Evolutionary conservation across 2,113 vertebrate genomes (phyloP).

Genomic region (Platichthys flesus): DNA sequence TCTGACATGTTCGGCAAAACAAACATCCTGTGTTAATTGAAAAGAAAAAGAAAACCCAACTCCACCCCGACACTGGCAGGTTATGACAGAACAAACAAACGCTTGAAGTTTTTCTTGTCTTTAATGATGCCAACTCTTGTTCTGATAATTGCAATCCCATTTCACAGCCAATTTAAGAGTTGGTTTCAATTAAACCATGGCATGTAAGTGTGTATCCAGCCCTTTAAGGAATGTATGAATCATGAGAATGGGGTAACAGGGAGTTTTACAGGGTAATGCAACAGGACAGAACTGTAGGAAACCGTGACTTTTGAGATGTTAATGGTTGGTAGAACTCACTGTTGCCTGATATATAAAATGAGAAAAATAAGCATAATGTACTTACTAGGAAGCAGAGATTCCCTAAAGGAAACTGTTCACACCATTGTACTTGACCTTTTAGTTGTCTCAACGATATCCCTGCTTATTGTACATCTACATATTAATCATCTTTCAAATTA

Average conservation of each 20-base stretch:
- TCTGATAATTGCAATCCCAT: slow-evolving; percentile 78
- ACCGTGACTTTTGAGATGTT: slow-evolving; percentile 23
- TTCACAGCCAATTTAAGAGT: slow-evolving; percentile 80
- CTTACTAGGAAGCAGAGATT: background rate
- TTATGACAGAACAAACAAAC: slow-evolving; percentile 76
- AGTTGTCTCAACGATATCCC: background rate
- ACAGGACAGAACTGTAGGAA: slow-evolving; percentile 23
- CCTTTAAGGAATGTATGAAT: slow-evolving; percentile 72
- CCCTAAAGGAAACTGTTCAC: background rate
- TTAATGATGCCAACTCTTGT: slow-evolving; percentile 77
- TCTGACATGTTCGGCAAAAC: slow-evolving; percentile 63
- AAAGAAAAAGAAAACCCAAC: slow-evolving; percentile 59
- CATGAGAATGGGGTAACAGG: slow-evolving; percentile 46
- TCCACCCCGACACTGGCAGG: slow-evolving; percentile 46
- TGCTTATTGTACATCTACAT: background rate
- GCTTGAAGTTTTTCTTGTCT: slow-evolving; percentile 57
- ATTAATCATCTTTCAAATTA: background rate
- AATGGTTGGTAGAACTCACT: slow-evolving; percentile 14
- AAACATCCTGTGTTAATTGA: slow-evolving; percentile 61
- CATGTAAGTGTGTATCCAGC: slow-evolving; percentile 65
- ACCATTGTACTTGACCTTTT: background rate
- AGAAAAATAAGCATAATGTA: slow-evolving; percentile 1
- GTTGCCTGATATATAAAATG: background rate
- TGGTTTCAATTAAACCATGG: slow-evolving; percentile 79
- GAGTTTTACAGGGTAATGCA: slow-evolving; percentile 29